These are phyloP conservation scores for Spondyliosoma cantharus DNA, from an alignment of 2,797 vertebrate species.

Conservation along the genomic window DNA sequence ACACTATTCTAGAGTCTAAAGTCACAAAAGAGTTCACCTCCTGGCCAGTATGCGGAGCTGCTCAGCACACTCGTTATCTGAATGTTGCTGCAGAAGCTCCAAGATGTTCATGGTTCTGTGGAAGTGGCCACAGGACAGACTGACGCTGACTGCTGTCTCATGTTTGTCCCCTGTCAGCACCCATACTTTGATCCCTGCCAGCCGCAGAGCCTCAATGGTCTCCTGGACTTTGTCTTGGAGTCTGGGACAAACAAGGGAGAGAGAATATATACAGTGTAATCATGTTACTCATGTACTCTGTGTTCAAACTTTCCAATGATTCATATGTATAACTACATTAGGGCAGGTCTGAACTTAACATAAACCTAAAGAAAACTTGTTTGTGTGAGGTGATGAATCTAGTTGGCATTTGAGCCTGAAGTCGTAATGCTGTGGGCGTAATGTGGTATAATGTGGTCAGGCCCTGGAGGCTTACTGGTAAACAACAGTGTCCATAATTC, in stretches of 20 bases:
- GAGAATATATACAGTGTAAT: neutral
- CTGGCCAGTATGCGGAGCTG: conserved; percentile 90
- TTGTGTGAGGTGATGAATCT: neutral
- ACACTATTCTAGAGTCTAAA: neutral
- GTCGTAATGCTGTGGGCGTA: neutral
- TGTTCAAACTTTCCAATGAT: neutral
- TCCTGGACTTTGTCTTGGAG: conserved; percentile 97
- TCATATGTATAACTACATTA: neutral
- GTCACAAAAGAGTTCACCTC: conserved; percentile 80
- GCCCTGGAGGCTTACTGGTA: neutral
- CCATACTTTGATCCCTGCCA: conserved; percentile 98
- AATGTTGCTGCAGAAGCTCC: conserved; percentile 93
- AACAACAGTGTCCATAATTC: conserved; percentile 2
- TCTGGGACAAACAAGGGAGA: conserved; percentile 70
- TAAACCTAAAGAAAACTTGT: neutral
- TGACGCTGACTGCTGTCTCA: conserved; percentile 96
- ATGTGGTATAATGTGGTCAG: neutral
- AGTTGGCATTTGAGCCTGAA: neutral
- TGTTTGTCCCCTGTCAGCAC: conserved; percentile 97
- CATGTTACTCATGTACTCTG: neutral
- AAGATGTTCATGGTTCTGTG: conserved; percentile 97
- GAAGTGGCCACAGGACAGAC: conserved; percentile 96
- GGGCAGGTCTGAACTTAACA: neutral
- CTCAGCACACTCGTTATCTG: conserved; percentile 93
- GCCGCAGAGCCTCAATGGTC: conserved; percentile 93